These are phyloP conservation scores for Myotis daubentonii DNA, from an alignment of 2,797 vertebrate species.

Conservation along the genomic window DNA sequence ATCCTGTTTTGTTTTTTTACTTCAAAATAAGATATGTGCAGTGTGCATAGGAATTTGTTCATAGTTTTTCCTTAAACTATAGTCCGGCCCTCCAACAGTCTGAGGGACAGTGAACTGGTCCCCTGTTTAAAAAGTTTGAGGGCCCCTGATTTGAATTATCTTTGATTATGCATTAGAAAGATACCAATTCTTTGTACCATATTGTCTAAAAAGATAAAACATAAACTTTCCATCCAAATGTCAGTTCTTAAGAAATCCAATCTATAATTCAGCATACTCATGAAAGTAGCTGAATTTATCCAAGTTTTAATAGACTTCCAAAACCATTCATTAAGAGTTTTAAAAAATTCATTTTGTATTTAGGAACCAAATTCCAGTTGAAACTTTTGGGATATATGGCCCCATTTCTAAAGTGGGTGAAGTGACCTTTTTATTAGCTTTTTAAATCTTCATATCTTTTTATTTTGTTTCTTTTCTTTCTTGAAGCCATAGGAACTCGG, in stretches of 20 bases:
- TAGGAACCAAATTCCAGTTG: not conserved
- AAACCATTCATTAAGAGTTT: slow-evolving; percentile 25
- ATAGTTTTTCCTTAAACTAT: no score
- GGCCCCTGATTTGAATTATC: slow-evolving; percentile 16
- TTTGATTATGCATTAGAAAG: not conserved
- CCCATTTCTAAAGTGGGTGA: slow-evolving; percentile 39
- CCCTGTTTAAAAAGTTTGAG: no score
- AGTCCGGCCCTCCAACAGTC: no score
- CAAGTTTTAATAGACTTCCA: not conserved
- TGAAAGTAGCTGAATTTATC: not conserved
- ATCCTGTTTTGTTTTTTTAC: no score
- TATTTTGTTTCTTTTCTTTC: slow-evolving; percentile 9
- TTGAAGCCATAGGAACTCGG: slow-evolving; percentile 32
- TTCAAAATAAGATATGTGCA: no score
- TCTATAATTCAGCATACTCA: not conserved
- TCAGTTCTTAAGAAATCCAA: slow-evolving; percentile 5
- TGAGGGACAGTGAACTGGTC: no score
- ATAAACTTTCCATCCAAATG: not conserved
- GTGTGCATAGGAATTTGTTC: no score
- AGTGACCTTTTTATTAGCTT: not conserved
- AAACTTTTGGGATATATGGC: slow-evolving; percentile 47
- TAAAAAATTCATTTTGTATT: slow-evolving; percentile 35
- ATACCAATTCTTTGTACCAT: not conserved
- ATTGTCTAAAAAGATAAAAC: slow-evolving; percentile 26
- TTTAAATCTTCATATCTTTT: not conserved